Percentiles rank a stretch among this genome's conserved stretches.
Conservation (phyloP, 64 coral and sea anemone genomes). For the Actinia tenebrosa region DNA sequence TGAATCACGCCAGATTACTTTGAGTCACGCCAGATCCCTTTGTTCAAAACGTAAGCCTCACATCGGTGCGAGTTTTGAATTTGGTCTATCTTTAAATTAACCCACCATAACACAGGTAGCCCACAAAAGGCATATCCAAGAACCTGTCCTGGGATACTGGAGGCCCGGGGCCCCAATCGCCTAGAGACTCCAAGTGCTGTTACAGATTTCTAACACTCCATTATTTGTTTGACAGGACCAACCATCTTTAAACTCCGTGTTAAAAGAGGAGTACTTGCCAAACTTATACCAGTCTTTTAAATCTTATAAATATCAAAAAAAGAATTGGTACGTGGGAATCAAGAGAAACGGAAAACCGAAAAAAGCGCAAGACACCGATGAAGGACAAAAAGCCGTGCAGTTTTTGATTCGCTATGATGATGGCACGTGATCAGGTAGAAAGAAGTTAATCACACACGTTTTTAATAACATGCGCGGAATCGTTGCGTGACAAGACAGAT, state of each 20-base stretch:
- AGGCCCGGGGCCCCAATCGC: too few species aligned
- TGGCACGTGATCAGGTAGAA: background rate
- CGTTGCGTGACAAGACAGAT: too few species aligned
- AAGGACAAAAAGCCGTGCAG: slow-evolving; percentile 72
- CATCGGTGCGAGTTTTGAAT: too few species aligned
- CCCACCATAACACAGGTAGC: too few species aligned
- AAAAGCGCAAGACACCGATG: slow-evolving; percentile 17
- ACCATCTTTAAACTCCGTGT: slow-evolving; percentile 59
- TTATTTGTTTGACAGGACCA: slow-evolving; percentile 30
- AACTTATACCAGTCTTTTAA: slow-evolving; percentile 55
- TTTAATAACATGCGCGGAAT: background rate
- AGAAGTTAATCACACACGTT: background rate
- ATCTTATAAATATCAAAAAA: slow-evolving; percentile 20
- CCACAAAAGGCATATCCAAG: too few species aligned
- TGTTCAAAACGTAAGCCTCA: too few species aligned
- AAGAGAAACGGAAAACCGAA: slow-evolving; percentile 73
- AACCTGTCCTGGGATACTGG: too few species aligned
- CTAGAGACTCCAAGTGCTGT: too few species aligned
- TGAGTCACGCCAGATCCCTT: too few species aligned
- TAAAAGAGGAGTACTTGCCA: slow-evolving; percentile 52
- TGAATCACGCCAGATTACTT: too few species aligned
- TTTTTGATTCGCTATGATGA: slow-evolving; percentile 37
- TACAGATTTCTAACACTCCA: too few species aligned
- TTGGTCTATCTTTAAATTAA: too few species aligned
- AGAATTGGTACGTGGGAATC: slow-evolving; percentile 59